Evolutionary conservation across 92 coral and sea anemone species (phyloP).

Genomic region (Zoanthus solanderi): DNA sequence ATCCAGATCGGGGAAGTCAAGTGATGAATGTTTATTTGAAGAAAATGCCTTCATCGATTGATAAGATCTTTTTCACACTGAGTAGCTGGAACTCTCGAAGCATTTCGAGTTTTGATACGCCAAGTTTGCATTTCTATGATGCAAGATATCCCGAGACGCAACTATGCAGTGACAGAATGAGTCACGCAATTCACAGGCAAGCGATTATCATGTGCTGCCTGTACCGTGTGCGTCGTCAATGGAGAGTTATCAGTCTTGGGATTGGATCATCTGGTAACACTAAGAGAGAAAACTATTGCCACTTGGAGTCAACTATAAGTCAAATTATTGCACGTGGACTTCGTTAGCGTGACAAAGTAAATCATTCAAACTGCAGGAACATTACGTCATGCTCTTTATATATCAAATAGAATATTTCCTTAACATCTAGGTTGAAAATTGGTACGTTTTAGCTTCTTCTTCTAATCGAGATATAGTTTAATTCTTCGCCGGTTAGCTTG

Average conservation of each 20-base stretch:
- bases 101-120: constrained; percentile 53
- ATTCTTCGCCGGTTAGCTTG: no score
- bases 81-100: constrained; percentile 69
- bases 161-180: constrained; percentile 51
- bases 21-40: constrained; percentile 52
- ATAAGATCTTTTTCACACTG: constrained; percentile 67
- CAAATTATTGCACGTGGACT: not conserved
- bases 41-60: constrained; percentile 52
- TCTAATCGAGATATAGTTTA: no score
- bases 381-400: no score
- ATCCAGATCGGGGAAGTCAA: constrained; percentile 49
- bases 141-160: constrained; percentile 51
- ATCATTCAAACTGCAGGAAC: no score
- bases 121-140: constrained; percentile 68
- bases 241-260: constrained; percentile 36
- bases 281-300: constrained; percentile 23
- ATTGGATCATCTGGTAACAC: constrained; percentile 1
- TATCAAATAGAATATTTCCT: no score
- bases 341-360: not conserved
- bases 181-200: constrained; percentile 26
- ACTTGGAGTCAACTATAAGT: not conserved
- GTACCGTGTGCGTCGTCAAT: not conserved
- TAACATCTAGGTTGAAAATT: no score
- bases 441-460: no score
- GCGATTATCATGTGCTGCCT: constrained; percentile 19